These are phyloP conservation scores for Phrynocephalus forsythii DNA, from an alignment of 2,797 vertebrate genomes.

Conservation along the genomic window DNA sequence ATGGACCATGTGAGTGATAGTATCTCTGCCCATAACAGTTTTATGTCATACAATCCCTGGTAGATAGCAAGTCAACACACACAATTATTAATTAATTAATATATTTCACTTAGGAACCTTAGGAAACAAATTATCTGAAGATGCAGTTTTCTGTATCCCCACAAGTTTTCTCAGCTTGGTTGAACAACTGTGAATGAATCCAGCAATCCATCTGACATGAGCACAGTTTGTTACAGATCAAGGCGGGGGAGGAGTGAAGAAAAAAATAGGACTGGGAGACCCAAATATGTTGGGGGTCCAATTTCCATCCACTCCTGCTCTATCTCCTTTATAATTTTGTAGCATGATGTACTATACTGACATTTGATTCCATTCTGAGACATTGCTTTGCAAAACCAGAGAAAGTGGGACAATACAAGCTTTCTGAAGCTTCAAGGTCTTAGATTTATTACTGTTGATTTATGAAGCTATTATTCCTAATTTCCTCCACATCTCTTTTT, in stretches of 20 bases:
- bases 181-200: background rate
- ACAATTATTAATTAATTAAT: background rate
- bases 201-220: background rate
- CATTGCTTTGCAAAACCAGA: background rate
- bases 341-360: background rate
- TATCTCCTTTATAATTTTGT: background rate
- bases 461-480: background rate
- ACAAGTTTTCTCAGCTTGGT: conserved; percentile 3
- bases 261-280: no score
- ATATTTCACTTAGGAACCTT: background rate
- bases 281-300: no score
- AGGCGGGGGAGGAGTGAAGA: background rate
- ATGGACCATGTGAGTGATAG: background rate
- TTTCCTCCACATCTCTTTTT: background rate
- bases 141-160: conserved; percentile 20
- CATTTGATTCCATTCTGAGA: background rate
- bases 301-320: no score
- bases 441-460: background rate
- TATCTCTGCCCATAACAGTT: background rate
- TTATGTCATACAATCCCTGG: background rate
- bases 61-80: background rate
- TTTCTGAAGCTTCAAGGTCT: background rate
- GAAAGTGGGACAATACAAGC: background rate
- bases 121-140: background rate
- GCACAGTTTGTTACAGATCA: background rate